Conservation (phyloP, 2,888 invertebrate genomes). For the Temnothorax ravouxi region DNA sequence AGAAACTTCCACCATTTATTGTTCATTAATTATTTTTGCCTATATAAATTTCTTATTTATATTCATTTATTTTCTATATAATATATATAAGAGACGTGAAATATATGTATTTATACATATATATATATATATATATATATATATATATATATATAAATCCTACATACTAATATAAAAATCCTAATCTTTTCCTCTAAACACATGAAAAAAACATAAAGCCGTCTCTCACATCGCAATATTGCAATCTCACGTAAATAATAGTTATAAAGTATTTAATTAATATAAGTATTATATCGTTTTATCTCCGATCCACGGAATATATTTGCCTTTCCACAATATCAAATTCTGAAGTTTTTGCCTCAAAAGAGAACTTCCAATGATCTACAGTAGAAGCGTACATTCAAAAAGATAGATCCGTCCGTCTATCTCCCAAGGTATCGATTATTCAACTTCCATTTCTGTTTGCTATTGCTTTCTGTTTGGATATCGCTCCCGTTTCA, state of each 20-base stretch:
- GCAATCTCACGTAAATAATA: slow-evolving; percentile 8
- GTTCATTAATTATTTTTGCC: slow-evolving; percentile 6
- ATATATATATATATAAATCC: slow-evolving; percentile 15
- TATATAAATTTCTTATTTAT: slow-evolving; percentile 36
- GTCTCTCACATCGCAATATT: background rate
- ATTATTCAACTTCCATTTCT: slow-evolving; percentile 36
- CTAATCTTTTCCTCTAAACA: slow-evolving; percentile 2
- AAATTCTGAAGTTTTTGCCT: background rate
- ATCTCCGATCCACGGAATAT: slow-evolving; percentile 45
- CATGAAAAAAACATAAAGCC: slow-evolving; percentile 26
- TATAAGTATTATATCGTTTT: slow-evolving; percentile 46
- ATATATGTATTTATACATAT: background rate
- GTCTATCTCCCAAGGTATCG: slow-evolving; percentile 27
- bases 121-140: slow-evolving; percentile 13
- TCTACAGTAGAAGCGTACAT: background rate
- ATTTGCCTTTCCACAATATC: background rate
- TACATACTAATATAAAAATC: slow-evolving; percentile 38
- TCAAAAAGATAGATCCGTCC: background rate
- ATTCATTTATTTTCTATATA: slow-evolving; percentile 40
- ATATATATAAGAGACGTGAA: slow-evolving; percentile 11
- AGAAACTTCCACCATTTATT: background rate
- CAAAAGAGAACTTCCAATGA: slow-evolving; percentile 15
- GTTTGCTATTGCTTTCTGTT: slow-evolving; percentile 18
- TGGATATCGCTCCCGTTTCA: background rate
- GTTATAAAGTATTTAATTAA: slow-evolving; percentile 14